These are phyloP conservation scores for Lepas anatifera DNA, from an alignment of 2,888 invertebrate species.

Conservation along the genomic window DNA sequence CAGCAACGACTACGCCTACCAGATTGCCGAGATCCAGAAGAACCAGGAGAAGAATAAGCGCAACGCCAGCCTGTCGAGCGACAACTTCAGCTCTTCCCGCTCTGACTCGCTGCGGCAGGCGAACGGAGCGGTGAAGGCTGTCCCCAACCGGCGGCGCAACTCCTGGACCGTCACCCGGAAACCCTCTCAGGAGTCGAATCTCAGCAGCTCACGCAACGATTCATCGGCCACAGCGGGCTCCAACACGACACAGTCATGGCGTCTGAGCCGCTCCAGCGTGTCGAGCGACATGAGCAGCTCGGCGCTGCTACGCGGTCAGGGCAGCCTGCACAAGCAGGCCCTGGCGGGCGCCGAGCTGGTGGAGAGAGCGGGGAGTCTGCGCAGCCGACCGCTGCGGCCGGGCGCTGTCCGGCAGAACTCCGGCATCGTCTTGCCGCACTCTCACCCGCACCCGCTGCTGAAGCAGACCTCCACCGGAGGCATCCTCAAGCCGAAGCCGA, in stretches of 20 bases:
- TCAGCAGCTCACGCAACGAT: constrained; percentile 80
- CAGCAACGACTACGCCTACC: constrained; percentile 50
- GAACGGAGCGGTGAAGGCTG: constrained; percentile 35
- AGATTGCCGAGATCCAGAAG: constrained; percentile 60
- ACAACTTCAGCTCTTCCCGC: constrained; percentile 76
- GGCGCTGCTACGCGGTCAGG: constrained; percentile 23
- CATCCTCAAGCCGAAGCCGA: background rate
- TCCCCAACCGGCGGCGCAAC: constrained; percentile 44
- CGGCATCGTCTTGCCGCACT: background rate
- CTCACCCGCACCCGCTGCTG: background rate
- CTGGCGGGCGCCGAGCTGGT: background rate
- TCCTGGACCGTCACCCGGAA: constrained; percentile 85
- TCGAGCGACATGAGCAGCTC: constrained; percentile 42
- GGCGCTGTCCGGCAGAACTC: constrained; percentile 15
- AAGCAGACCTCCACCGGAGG: constrained; percentile 2
- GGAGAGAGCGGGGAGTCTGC: constrained; percentile 13
- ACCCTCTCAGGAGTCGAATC: constrained; percentile 81
- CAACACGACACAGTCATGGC: constrained; percentile 70
- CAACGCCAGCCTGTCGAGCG: constrained; percentile 64
- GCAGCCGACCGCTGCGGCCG: constrained; percentile 13
- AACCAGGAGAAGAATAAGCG: constrained; percentile 48
- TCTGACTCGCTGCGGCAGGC: constrained; percentile 68
- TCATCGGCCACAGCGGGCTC: constrained; percentile 80
- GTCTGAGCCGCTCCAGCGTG: constrained; percentile 71
- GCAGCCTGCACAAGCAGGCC: constrained; percentile 19